Evolutionary conservation across 1,140 invertebrate genomes (phyloP), one percentile per base, ranked within the genome.

Genomic region (Heliconius congener): DNA sequence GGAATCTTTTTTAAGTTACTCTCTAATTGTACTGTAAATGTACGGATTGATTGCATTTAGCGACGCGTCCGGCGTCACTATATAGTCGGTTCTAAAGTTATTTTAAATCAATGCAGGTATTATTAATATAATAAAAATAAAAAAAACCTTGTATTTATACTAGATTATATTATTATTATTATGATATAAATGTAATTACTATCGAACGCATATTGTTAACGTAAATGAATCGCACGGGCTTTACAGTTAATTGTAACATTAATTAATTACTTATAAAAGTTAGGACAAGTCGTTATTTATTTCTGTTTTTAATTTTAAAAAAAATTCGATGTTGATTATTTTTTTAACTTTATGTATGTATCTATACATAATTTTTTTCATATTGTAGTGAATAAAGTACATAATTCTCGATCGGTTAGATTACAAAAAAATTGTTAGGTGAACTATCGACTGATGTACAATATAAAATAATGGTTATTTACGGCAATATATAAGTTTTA

Each of bases 271-370:
- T 46, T 46, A 92, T 93, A 92, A 92, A 93, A 91, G 85, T 85
- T 95, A 95, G 93, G 93, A 88, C 91, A 93, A 95, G 94, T 94
- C 94, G 93, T 95, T 95, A 94, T 95, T 95, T 95, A 94, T 95
- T 95, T 95, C 90, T 93, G 93, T 95, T 94, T 94, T 46, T 46
- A 16, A 46, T 16, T 46, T 91, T 92, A 93, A 91, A 91, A 92
- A 94, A 94, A 85, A 84, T 88, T 77, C 93, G 88, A 94, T 93
- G 93, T 94, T 94, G 86, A 93, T 94, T 94, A 94, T 93, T 94
- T 93, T 94, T 94, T 93, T 94, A 94, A 90, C 81, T 81, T 73
- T 86, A 84, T 93, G 89, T 94, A 90, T 87, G 73, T 85, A 85
- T 94, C 30, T 30, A 37, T 91, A 90, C 86, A 90, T 23, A 46